A percentile compares a stretch with the other conserved stretches of the same genome.
Conservation (phyloP, 2,888 invertebrate genomes). For the Neocrepidodera transversa region DNA sequence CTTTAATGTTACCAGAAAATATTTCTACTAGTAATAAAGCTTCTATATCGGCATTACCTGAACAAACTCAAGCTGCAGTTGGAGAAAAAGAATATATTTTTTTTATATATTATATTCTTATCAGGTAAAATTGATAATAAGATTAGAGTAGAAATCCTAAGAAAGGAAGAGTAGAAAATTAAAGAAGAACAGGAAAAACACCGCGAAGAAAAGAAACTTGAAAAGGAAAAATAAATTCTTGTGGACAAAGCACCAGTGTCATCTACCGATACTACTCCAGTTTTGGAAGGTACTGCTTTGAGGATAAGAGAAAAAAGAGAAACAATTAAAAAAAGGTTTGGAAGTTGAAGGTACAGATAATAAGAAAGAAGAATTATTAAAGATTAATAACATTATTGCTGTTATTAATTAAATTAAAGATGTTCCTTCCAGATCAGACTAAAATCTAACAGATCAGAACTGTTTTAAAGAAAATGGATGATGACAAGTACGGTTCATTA, state of each 20-base stretch:
- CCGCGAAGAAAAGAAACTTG: constrained; percentile 66
- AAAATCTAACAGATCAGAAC: constrained; percentile 82
- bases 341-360: too few species aligned
- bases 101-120: too few species aligned
- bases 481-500: constrained; percentile 94
- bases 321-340: constrained; percentile 67
- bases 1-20: constrained; percentile 92
- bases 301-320: constrained; percentile 72
- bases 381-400: constrained; percentile 87
- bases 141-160: constrained; percentile 86
- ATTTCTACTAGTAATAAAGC: constrained; percentile 90
- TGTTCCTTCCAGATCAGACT: constrained; percentile 83
- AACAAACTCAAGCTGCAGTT: constrained; percentile 90
- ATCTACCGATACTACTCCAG: constrained; percentile 48
- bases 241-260: constrained; percentile 67
- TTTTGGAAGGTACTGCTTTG: constrained; percentile 50
- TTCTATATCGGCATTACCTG: constrained; percentile 89
- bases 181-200: constrained; percentile 80
- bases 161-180: constrained; percentile 86
- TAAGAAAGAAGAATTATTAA: constrained; percentile 74
- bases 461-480: constrained; percentile 87
- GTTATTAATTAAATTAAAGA: constrained; percentile 83
- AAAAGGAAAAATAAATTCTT: constrained; percentile 63
- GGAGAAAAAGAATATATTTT: constrained; percentile 87
- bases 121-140: constrained; percentile 82